Evolutionary conservation across 2,797 vertebrate species (phyloP), one percentile per base, ranked within the genome.

Genomic region (Chiroxiphia lanceolata): DNA sequence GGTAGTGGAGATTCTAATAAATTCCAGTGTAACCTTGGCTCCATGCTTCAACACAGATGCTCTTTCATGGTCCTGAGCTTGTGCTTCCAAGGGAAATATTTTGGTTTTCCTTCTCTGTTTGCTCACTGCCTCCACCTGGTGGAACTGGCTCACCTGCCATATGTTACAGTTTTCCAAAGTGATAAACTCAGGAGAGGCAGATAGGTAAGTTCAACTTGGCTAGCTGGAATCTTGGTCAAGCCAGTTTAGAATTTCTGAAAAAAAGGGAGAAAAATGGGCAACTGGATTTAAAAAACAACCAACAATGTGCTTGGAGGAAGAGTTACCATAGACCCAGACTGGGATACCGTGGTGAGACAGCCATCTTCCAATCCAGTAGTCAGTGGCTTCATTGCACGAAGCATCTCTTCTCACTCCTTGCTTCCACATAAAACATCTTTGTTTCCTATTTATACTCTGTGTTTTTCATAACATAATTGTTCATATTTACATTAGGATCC

Each of bases 121-220:
- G 47, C 79, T 93, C 85, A 6, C 72, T 94, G 85, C 80, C 56
- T 88, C 93, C 95, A 90, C 56, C 91, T 69, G 17, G 51, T 95
- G 95, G 94, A 86, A 20, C 47, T 72, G 85, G 5, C 36, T 78
- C 12, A 81, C 7, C 42, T 91, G 80, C 77, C 31, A 2, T 31
- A 0, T 0, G 0, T 22, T 21, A 4, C 3, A 4, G 2, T 85
- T 89, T 61, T 56, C 44, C 3, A 0, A n/a, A 34, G 20, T 2
- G 6, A 2, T 38, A 10, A 27, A 45, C 34, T 53, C 31, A 4
- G 40, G 56, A 69, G 71, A 51, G 27, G 26, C 1, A 2, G 33
- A 16, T 59, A 11, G 12, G 9, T 45, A 31, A 19, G 5, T 63
- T 91, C 59, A 51, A 0, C 23, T 67, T 69, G 25, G 21, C 9